Conservation (phyloP, 2,888 invertebrate genomes). For the Spicauda simplicius region DNA sequence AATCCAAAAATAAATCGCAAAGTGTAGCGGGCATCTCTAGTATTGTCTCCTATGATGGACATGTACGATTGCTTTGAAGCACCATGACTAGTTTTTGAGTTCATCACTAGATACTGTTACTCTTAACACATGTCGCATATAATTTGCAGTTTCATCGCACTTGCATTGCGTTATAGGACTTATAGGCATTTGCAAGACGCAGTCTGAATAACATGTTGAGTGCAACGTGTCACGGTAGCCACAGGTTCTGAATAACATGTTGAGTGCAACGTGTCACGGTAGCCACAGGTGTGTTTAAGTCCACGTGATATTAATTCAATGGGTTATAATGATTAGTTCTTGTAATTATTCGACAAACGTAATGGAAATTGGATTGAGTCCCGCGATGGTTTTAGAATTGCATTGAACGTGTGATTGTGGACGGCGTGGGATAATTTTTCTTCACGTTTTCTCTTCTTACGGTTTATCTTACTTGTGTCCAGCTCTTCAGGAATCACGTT, state of each 20-base stretch:
- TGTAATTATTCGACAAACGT: slow-evolving; percentile 26
- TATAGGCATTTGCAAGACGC: slow-evolving; percentile 13
- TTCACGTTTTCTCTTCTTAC: neutral
- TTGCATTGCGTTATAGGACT: slow-evolving; percentile 20
- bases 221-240: slow-evolving; percentile 19
- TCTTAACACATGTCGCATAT: slow-evolving; percentile 18
- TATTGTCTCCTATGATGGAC: slow-evolving; percentile 49
- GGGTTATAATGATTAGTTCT: slow-evolving; percentile 16
- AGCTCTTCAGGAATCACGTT: too few species aligned
- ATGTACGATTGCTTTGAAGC: slow-evolving; percentile 50
- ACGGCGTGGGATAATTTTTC: slow-evolving; percentile 18
- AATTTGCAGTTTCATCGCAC: slow-evolving; percentile 28
- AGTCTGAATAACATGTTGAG: slow-evolving; percentile 8
- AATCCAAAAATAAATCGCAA: neutral
- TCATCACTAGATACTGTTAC: slow-evolving; percentile 14
- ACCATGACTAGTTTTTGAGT: slow-evolving; percentile 49
- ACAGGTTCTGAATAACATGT: slow-evolving; percentile 13
- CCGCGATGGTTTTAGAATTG: slow-evolving; percentile 14
- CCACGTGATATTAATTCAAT: slow-evolving; percentile 40
- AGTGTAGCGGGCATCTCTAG: slow-evolving; percentile 2
- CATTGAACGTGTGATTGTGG: neutral
- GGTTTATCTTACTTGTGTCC: neutral
- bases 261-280: slow-evolving; percentile 16
- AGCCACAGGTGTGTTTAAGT: slow-evolving; percentile 16
- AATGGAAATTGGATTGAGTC: slow-evolving; percentile 22